Evolutionary conservation across 2,113 vertebrate species (phyloP), one percentile per base, ranked within the genome.

Genomic region (Xiphophorus hellerii): DNA sequence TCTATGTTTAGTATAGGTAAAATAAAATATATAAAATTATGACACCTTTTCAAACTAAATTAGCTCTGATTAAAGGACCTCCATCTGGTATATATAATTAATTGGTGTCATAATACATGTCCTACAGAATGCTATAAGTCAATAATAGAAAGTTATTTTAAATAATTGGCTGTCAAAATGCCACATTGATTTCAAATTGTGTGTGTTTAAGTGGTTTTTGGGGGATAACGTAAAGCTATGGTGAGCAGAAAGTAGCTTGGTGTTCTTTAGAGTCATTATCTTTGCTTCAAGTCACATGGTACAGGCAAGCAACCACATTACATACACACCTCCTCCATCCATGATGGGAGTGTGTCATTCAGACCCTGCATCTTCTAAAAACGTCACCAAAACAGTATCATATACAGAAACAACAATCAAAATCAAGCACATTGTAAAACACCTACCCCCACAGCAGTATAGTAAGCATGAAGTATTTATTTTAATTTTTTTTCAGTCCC

Each of bases 211-310:
- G 39, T 13, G 39, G 39, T 42, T 13, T 13, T 14, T 4, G 39
- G 39, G 10, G 3, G 39, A 15, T 42, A 15, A 15, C 39, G 1
- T 20, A 48, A 48, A 20, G 15, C 14, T 48, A 20, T 48, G 44
- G 44, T 22, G 74, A 85, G 81, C 87, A 77, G 79, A 74, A 83
- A 87, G 74, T 48, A 60, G 86, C 83, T 76, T 77, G 33, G 67
- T 81, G 77, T 86, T 78, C n/a, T 71, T 31, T 73, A 39, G 81
- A 90, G 89, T 91, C 89, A 92, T 84, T 88, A 91, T 83, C 88
- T 89, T 83, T 84, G 88, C 39, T 86, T 82, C 82, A 84, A 82
- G 90, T 91, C 82, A 54, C 80, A 81, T 58, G 88, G 90, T 87
- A 75, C 74, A 69, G 86, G 75, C 72, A 11, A 44, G 81, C 42